Conservation (phyloP, 2,797 vertebrate species). For the Cryptoblepharus egeriae region DNA sequence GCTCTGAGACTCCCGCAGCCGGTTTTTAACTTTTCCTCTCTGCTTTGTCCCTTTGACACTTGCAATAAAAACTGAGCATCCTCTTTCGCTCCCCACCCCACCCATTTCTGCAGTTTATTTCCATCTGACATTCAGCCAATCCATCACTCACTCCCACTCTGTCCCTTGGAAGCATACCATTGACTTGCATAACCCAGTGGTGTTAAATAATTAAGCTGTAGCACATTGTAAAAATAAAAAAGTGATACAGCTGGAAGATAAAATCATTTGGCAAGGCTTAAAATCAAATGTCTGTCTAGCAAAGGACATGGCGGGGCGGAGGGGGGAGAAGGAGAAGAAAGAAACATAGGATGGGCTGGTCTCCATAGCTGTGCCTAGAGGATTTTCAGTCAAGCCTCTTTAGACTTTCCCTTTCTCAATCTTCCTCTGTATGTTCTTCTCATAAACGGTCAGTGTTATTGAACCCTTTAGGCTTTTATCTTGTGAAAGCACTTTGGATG, state of each 20-base stretch:
- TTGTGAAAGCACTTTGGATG: background rate
- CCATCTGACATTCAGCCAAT: slow-evolving; percentile 36
- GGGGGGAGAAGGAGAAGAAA: background rate
- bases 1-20: slow-evolving; percentile 8
- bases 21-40: slow-evolving; percentile 22
- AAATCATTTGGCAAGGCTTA: slow-evolving; percentile 34
- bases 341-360: background rate
- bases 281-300: slow-evolving; percentile 34
- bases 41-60: slow-evolving; percentile 22
- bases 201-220: slow-evolving; percentile 62
- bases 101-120: background rate
- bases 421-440: background rate
- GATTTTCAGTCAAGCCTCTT: background rate
- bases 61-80: slow-evolving; percentile 14
- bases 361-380: background rate
- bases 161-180: slow-evolving; percentile 18
- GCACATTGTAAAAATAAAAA: slow-evolving; percentile 44
- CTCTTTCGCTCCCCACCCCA: background rate
- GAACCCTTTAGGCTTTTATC: background rate
- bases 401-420: background rate
- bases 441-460: background rate
- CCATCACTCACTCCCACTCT: slow-evolving; percentile 26
- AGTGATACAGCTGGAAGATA: slow-evolving; percentile 52
- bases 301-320: rapidly evolving
- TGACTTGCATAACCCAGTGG: slow-evolving; percentile 39